Conservation (phyloP, 1,140 invertebrate genomes). For the Chelonus insularis region DNA sequence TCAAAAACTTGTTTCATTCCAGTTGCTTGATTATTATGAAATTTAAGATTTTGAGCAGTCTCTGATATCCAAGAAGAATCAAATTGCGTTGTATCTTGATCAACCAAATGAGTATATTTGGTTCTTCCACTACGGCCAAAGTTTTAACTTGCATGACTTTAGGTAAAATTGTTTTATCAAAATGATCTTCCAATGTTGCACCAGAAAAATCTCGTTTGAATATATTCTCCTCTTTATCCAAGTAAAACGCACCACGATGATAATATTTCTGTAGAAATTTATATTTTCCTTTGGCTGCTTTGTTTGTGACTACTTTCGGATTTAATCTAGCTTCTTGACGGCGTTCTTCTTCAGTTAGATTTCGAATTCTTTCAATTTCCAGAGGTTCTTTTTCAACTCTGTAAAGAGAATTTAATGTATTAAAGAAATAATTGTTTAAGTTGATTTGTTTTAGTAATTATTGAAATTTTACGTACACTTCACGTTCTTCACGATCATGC, state of each 20-base stretch:
- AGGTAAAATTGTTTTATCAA: conserved; percentile 97
- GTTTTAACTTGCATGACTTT: conserved; percentile 99
- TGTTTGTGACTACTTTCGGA: conserved; percentile 93
- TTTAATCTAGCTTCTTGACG: conserved; percentile 87
- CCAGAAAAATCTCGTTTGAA: conserved; percentile 95
- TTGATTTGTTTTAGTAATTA: no score
- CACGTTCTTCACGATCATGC: conserved; percentile 91
- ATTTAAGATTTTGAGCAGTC: conserved; percentile 86
- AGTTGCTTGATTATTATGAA: conserved; percentile 86
- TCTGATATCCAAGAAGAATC: conserved; percentile 96
- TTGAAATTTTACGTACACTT: conserved; percentile 69
- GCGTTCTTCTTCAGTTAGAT: conserved; percentile 96
- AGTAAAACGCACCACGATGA: conserved; percentile 97
- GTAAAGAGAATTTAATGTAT: conserved; percentile 22
- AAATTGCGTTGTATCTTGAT: conserved; percentile 98
- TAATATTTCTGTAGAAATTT: conserved; percentile 99
- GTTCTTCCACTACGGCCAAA: conserved; percentile 98
- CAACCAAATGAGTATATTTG: conserved; percentile 98
- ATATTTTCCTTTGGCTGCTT: conserved; percentile 97
- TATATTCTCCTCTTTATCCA: conserved; percentile 93
- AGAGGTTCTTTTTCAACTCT: conserved; percentile 82
- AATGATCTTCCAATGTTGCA: conserved; percentile 97
- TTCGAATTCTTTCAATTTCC: conserved; percentile 89
- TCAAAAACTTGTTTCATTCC: conserved; percentile 96
- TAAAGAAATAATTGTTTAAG: no score